These are phyloP conservation scores for Antrozous pallidus DNA, from an alignment of 2,797 vertebrate species.

Conservation along the genomic window DNA sequence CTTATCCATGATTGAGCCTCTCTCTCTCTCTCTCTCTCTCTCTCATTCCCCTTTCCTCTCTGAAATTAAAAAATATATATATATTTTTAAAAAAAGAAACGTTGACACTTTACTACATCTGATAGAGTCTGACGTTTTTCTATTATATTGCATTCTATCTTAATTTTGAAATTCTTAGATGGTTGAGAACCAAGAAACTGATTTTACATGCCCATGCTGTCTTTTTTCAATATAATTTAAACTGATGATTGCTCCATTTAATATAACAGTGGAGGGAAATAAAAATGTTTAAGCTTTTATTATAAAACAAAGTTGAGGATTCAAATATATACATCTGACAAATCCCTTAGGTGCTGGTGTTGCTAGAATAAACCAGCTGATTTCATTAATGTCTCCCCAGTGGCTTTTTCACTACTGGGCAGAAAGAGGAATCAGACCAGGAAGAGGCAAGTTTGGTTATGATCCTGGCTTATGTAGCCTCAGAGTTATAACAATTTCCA, in stretches of 20 bases:
- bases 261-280: not conserved
- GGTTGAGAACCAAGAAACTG: not conserved
- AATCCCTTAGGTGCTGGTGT: constrained; percentile 17
- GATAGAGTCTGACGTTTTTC: not conserved
- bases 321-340: constrained; percentile 5
- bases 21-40: too few species aligned
- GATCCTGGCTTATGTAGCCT: not conserved
- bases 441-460: not conserved
- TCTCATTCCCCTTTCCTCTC: too few species aligned
- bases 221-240: not conserved
- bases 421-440: not conserved
- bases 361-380: constrained; percentile 12
- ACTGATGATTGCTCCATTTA: not conserved
- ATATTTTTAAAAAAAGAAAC: not conserved
- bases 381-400: constrained; percentile 2
- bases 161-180: constrained; percentile 20
- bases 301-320: constrained; percentile 34
- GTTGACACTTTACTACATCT: not conserved
- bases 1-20: too few species aligned
- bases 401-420: not conserved
- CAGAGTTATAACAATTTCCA: not conserved
- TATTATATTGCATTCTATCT: not conserved
- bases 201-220: not conserved
- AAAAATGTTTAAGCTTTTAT: constrained; percentile 12
- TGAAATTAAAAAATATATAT: too few species aligned